Conservation (phyloP, 2,797 vertebrate genomes). For the Pseudomugil gertrudae region DNA sequence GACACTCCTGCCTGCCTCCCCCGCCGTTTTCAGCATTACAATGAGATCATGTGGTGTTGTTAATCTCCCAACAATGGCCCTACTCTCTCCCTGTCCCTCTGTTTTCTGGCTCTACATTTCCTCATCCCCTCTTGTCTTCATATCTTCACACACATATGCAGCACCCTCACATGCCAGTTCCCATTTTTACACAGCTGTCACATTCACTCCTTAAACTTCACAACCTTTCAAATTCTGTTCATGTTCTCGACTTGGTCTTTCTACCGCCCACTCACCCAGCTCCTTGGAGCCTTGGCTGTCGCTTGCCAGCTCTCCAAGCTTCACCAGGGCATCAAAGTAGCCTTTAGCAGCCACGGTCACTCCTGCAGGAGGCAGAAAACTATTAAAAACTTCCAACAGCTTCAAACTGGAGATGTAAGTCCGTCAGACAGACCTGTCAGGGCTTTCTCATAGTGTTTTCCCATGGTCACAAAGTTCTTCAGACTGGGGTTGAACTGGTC, state of each 20-base stretch:
- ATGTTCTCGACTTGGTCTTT: constrained; percentile 10
- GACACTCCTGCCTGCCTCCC: constrained; percentile 80
- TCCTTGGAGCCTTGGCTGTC: constrained; percentile 90
- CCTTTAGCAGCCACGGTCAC: constrained; percentile 88
- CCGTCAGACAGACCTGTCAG: constrained; percentile 76
- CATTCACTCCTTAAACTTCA: constrained; percentile 42
- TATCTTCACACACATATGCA: constrained; percentile 49
- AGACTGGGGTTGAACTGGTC: constrained; percentile 90
- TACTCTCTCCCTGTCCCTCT: constrained; percentile 78
- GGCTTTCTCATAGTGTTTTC: constrained; percentile 86
- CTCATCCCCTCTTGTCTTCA: constrained; percentile 65
- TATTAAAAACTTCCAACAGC: not conserved
- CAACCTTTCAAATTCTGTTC: constrained; percentile 25
- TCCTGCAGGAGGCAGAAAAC: constrained; percentile 68
- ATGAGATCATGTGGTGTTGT: constrained; percentile 90
- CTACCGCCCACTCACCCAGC: constrained; percentile 80
- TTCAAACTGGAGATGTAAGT: not conserved
- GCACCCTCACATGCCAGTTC: constrained; percentile 36
- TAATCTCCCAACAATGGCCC: constrained; percentile 88
- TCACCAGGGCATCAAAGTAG: constrained; percentile 88
- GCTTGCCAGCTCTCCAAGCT: constrained; percentile 87
- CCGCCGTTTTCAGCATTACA: constrained; percentile 85
- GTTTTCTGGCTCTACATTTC: constrained; percentile 70
- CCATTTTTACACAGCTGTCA: constrained; percentile 40
- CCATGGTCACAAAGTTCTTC: constrained; percentile 90